These are phyloP conservation scores for Drosophila setifemur DNA, from an alignment of 1,140 invertebrate genomes.

Conservation along the genomic window DNA sequence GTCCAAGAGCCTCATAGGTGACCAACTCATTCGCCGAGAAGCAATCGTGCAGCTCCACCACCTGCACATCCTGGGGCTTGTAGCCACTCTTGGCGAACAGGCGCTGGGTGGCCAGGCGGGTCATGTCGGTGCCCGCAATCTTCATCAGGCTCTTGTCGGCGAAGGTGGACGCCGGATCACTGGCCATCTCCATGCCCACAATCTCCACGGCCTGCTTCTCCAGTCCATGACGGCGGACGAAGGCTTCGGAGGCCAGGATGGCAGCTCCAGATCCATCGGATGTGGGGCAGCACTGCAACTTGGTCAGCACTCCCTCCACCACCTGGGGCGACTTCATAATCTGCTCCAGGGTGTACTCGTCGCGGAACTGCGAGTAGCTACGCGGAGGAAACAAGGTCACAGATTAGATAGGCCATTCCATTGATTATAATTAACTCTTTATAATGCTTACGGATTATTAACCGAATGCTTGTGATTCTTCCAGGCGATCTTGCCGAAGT, in stretches of 20 bases:
- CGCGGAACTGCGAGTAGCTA: slow-evolving; percentile 94
- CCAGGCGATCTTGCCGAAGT: slow-evolving; percentile 98
- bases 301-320: slow-evolving; percentile 95
- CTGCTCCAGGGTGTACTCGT: slow-evolving; percentile 94
- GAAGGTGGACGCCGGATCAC: slow-evolving; percentile 94
- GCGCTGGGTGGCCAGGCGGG: slow-evolving; percentile 90
- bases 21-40: slow-evolving; percentile 99
- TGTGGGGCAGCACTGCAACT: slow-evolving; percentile 98
- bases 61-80: slow-evolving; percentile 92
- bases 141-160: slow-evolving; percentile 90
- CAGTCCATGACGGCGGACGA: slow-evolving; percentile 91
- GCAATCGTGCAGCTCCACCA: slow-evolving; percentile 99
- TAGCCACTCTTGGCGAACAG: slow-evolving; percentile 91
- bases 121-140: slow-evolving; percentile 98
- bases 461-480: slow-evolving; percentile 99
- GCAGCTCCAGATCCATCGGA: slow-evolving; percentile 97
- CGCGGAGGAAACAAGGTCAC: slow-evolving; percentile 84
- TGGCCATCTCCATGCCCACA: slow-evolving; percentile 97
- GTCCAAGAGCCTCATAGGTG: slow-evolving; percentile 97
- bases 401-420: slow-evolving; percentile 96
- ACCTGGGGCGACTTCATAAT: slow-evolving; percentile 93
- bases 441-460: slow-evolving; percentile 88
- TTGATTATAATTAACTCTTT: slow-evolving; percentile 9
- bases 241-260: slow-evolving; percentile 94
- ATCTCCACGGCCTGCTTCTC: slow-evolving; percentile 96